Evolutionary conservation across 2,797 vertebrate species (phyloP), one percentile per base, ranked within the genome.

Genomic region (Picus viridis): DNA sequence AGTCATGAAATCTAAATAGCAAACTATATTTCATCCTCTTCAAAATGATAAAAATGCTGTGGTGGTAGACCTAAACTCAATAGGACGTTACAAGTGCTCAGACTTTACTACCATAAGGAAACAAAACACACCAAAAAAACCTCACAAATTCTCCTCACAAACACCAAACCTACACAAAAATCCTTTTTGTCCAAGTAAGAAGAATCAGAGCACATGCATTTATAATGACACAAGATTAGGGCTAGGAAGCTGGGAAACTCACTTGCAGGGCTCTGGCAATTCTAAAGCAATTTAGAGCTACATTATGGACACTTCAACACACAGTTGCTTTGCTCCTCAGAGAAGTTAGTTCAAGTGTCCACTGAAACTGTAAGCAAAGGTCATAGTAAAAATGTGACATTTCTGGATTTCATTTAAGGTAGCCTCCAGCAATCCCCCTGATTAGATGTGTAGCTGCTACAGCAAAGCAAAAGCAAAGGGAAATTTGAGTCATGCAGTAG

Each of bases 401-500:
- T 83, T 95, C 92, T 96, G 90, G 89, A 92, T 92, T 90, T 94
- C 87, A 93, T 92, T 89, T 90, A 92, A 82, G 81, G 91, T 39
- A 86, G 85, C 91, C 87, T 84, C 78, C 77, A 95, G 93, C 92
- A 83, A 34, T 68, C 65, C 71, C 87, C 68, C 68, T 61, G 83
- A 81, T 91, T 65, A 84, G 71, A 86, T 4, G 29, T n/a, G 81
- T 43, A 77, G 76, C 77, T 92, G 82, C 94, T 59, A 69, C 47
- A 70, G 82, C 16, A 7, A 43, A 86, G 92, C 77, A 80, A 84
- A 92, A 75, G 74, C 58, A 63, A 82, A 89, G 65, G 82, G 92
- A 92, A 95, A 96, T 78, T 90, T 96, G 96, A 97, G 94, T 97
- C 96, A 97, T 36, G 84, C 91, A 88, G 92, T 94, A 86, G 93